Conservation (phyloP, 2,888 invertebrate genomes). For the Caenorhabditis sinica region DNA sequence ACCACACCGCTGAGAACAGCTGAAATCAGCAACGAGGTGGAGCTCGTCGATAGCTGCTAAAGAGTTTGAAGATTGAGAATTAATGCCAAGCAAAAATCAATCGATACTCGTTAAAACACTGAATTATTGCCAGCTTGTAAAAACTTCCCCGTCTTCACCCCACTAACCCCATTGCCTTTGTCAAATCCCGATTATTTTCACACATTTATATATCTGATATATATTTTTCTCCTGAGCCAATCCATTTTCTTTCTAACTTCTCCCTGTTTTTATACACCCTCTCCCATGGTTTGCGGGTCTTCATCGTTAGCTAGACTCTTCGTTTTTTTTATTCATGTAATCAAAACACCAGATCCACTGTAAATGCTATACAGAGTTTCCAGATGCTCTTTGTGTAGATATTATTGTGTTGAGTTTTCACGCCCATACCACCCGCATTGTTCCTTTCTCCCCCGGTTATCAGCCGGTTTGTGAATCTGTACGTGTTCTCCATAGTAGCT, state of each 20-base stretch:
- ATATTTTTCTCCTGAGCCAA: conserved; percentile 12
- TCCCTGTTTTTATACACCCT: conserved; percentile 20
- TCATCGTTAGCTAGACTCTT: conserved; percentile 30
- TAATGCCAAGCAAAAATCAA: conserved; percentile 2
- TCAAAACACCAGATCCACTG: conserved; percentile 36
- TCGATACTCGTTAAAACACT: conserved; percentile 5
- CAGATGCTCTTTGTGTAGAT: conserved; percentile 34
- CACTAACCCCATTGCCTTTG: neutral
- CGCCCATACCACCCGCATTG: neutral
- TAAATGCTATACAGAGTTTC: conserved; percentile 7
- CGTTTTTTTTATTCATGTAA: conserved; percentile 33
- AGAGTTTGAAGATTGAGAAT: neutral
- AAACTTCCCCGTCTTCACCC: neutral
- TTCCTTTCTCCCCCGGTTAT: conserved; percentile 50
- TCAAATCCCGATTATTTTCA: conserved; percentile 4
- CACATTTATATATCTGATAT: conserved; percentile 22
- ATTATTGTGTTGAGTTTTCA: neutral
- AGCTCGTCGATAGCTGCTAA: conserved; percentile 65
- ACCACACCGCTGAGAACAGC: conserved; percentile 38
- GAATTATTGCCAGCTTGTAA: conserved; percentile 6
- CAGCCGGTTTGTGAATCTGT: conserved; percentile 64
- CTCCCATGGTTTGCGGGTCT: conserved; percentile 58
- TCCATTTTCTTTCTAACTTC: neutral
- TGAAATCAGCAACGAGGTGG: conserved; percentile 61
- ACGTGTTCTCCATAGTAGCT: conserved; percentile 50